These are phyloP conservation scores for Percopsis omiscomaycus DNA, from an alignment of 2,797 vertebrate species.

Conservation along the genomic window DNA sequence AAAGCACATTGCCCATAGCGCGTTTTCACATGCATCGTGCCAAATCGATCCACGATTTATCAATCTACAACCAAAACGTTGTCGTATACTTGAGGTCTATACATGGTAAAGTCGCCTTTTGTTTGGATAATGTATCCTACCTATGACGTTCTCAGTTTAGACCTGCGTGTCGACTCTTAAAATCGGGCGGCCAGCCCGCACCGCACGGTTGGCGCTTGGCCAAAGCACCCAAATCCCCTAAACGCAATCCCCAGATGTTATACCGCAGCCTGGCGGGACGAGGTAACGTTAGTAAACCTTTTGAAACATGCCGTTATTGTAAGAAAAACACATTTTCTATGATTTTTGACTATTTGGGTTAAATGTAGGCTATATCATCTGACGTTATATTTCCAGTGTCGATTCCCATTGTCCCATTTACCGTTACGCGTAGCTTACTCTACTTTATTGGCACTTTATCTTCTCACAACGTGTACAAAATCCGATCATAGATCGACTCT, in stretches of 20 bases:
- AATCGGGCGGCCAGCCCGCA: conserved; percentile 24
- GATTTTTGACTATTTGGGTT: too few species aligned
- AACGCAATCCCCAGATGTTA: conserved; percentile 65
- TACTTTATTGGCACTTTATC: too few species aligned
- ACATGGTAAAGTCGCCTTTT: conserved; percentile 50
- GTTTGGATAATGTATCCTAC: conserved; percentile 43
- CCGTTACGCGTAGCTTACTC: too few species aligned
- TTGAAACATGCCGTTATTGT: too few species aligned
- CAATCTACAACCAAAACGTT: neutral
- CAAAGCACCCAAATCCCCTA: conserved; percentile 42
- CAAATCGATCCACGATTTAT: neutral
- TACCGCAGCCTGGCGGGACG: conserved; percentile 9
- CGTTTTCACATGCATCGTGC: conserved; percentile 45
- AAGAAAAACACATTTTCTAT: neutral
- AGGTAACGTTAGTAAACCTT: neutral
- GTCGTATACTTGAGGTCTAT: conserved; percentile 35
- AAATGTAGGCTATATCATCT: too few species aligned
- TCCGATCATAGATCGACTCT: too few species aligned
- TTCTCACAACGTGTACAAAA: too few species aligned
- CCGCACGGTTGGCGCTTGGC: conserved; percentile 55
- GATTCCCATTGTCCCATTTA: too few species aligned
- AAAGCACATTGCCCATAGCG: conserved; percentile 42
- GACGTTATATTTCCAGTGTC: too few species aligned
- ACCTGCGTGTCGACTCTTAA: conserved; percentile 40
- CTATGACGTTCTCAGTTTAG: conserved; percentile 17